phyloP scores from a whole-genome alignment of 2,888 invertebrate species.

The Cantharis rufa region DNA sequence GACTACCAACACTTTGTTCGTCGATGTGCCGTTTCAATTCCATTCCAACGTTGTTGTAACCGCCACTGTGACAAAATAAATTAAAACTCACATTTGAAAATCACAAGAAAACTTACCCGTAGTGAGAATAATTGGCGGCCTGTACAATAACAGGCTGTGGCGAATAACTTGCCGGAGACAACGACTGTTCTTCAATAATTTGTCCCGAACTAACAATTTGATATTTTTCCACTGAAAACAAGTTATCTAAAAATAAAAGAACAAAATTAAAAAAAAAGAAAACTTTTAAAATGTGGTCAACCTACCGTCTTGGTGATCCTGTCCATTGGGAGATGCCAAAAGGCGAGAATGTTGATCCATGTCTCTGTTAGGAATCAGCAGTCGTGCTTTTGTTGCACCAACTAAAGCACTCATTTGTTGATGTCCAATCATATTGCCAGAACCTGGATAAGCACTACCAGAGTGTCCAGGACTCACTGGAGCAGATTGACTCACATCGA shows the following conservation, averaged over 20 bases:
- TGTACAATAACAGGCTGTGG: constrained; percentile 67
- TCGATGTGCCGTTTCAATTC: constrained; percentile 53
- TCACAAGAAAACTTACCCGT: constrained; percentile 10
- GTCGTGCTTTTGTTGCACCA: constrained; percentile 56
- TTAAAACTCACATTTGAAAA: neutral
- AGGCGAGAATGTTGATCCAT: constrained; percentile 61
- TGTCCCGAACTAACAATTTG: constrained; percentile 54
- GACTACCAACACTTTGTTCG: constrained; percentile 50
- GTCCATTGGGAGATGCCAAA: constrained; percentile 46
- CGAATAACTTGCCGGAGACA: constrained; percentile 62
- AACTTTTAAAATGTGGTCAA: neutral
- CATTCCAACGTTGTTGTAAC: constrained; percentile 46
- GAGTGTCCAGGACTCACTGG: constrained; percentile 64
- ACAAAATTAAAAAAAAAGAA: no score
- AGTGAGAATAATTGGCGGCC: constrained; percentile 58
- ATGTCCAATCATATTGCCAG: constrained; percentile 55
- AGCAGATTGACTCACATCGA: constrained; percentile 54
- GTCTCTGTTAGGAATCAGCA: constrained; percentile 65
- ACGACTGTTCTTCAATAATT: constrained; percentile 60
- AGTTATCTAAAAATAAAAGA: neutral
- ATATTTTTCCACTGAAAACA: constrained; percentile 57
- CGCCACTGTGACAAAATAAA: constrained; percentile 38
- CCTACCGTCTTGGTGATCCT: constrained; percentile 52
- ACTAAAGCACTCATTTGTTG: constrained; percentile 58
- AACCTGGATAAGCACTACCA: constrained; percentile 57